Percentiles rank a stretch among this genome's conserved stretches.
Evolutionary conservation across 2,113 vertebrate species (phyloP).

Genomic region (Guaruba guarouba): DNA sequence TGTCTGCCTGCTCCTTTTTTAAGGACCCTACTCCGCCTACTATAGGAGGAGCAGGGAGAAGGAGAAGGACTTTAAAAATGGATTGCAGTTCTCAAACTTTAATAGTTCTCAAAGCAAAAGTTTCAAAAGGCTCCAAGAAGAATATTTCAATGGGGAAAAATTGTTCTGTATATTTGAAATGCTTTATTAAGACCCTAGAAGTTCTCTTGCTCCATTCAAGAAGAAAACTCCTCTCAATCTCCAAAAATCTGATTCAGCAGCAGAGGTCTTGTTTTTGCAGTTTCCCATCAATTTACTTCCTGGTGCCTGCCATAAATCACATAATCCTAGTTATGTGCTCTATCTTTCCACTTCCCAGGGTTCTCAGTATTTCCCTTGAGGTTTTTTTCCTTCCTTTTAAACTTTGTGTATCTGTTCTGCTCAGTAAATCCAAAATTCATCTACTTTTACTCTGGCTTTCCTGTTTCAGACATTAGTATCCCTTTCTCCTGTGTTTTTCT

Average conservation of each 20-base stretch:
- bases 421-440: neutral
- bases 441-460: neutral
- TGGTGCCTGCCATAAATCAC: neutral
- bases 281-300: neutral
- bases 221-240: neutral
- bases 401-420: neutral
- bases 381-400: neutral
- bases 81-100: neutral
- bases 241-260: neutral
- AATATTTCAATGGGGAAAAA: neutral
- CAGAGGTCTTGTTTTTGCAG: neutral
- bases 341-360: neutral
- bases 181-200: neutral
- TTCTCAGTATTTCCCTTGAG: neutral
- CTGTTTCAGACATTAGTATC: neutral
- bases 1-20: neutral
- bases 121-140: neutral
- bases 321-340: neutral
- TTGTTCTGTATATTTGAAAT: neutral
- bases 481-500: rapidly evolving
- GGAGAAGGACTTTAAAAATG: neutral
- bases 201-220: neutral
- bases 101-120: neutral
- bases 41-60: neutral
- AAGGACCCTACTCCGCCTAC: neutral